Evolutionary conservation across 1,140 invertebrate species (phyloP), one percentile per base, ranked within the genome.

Genomic region (Bombus haemorrhoidalis): DNA sequence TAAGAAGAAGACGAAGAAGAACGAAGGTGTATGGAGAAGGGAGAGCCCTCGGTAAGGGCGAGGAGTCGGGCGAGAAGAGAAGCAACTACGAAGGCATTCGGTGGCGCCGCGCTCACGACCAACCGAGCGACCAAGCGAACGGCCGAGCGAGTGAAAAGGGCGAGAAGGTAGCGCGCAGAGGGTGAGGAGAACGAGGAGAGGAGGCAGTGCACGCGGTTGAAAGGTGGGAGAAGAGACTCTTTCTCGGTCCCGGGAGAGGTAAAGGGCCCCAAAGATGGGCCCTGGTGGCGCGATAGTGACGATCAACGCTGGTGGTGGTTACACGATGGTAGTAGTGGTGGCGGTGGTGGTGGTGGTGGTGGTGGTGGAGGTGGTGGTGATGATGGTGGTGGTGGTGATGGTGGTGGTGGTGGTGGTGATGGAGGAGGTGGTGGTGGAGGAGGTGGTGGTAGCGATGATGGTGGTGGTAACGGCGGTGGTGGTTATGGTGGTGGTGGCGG

Each of bases 261-360:
- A 92, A 91, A 92, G 87, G 91, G 91, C 91, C 90, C 86, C 80
- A 89, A 91, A 93, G 92, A 92, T 91, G 91, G 91, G 90, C 89
- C 91, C 78, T 37, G 79, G 62, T 74, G 81, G 39, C 77, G 86
- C 75, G 77, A 66, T 87, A 81, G 82, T 75, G 76, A 74, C 83
- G 80, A 78, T 34, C 53, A 41, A 74, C 83, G 77, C 22, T 78
- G 57, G 39, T 77, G 81, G 72, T 69, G 79, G 37, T 28, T 59
- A 28, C 57, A 28, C 57, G 47, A 6, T 43, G 41, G 41, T 73
- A 8, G 47, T 53, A 18, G 47, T 22, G 47, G 47, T 18, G 71
- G 39, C 47, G 47, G 47, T 18, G 47, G 47, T 0, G 41, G 9
- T 25, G 72, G 28, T 72, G 28, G 59, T 75, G 72, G 32, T 57